Percentiles rank a stretch among this genome's conserved stretches.
Evolutionary conservation across 2,797 vertebrate genomes (phyloP).

Genomic region (Halcyon smyrnensis): DNA sequence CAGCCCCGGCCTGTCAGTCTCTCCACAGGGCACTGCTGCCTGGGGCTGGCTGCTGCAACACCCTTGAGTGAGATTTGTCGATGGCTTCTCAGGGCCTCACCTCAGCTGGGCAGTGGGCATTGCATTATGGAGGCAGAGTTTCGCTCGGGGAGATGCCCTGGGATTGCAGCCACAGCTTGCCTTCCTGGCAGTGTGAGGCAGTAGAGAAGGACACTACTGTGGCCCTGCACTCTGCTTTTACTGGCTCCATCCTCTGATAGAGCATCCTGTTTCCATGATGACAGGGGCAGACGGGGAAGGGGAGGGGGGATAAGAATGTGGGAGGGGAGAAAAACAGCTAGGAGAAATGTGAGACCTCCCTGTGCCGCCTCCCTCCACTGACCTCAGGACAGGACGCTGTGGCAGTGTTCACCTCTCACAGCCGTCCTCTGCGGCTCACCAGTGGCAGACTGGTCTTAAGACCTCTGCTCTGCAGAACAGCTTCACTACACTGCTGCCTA

Average conservation of each 20-base stretch:
- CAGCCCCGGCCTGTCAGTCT: neutral
- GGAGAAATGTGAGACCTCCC: neutral
- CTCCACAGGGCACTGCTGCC: fast-evolving
- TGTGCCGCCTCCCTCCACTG: neutral
- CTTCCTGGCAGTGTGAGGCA: neutral
- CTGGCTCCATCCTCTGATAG: neutral
- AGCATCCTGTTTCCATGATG: neutral
- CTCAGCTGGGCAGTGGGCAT: neutral
- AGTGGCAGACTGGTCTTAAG: neutral
- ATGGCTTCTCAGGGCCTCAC: neutral
- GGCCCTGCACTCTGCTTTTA: neutral
- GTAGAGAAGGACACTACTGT: neutral
- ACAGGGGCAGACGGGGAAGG: neutral
- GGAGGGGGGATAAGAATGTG: neutral
- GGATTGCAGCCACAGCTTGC: neutral
- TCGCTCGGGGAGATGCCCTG: neutral
- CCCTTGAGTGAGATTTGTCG: fast-evolving
- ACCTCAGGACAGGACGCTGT: neutral
- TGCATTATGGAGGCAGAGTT: neutral
- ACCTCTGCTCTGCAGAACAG: neutral
- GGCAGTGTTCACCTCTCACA: neutral
- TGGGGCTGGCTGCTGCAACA: neutral
- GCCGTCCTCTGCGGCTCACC: neutral
- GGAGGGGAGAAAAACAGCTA: neutral
- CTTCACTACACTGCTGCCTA: neutral